phyloP scores from a whole-genome alignment of 2,888 invertebrate genomes.

The Macrostomum cliftonense region DNA sequence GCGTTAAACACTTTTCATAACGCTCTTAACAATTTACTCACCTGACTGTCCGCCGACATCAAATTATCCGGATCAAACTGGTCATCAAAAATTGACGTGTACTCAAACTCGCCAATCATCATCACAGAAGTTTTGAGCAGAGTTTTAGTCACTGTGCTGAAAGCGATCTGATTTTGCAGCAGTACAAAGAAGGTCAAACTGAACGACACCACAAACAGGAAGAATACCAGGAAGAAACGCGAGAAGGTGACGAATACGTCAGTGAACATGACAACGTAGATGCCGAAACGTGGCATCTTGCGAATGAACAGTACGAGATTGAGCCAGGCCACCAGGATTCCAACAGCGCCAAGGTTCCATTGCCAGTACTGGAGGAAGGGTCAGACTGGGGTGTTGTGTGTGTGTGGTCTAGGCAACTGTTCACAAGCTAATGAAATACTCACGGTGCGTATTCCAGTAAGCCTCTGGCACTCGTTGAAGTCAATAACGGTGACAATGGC shows the following conservation, averaged over 20 bases:
- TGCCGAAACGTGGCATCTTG: constrained; percentile 33
- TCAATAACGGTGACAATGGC: constrained; percentile 39
- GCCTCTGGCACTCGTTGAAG: constrained; percentile 31
- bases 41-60: too few species aligned
- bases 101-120: constrained; percentile 38
- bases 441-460: constrained; percentile 34
- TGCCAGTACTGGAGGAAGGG: constrained; percentile 35
- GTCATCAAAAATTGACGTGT: constrained; percentile 5
- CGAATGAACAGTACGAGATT: constrained; percentile 33
- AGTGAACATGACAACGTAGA: constrained; percentile 37
- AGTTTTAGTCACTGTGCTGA: constrained; percentile 20
- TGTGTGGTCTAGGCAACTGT: too few species aligned
- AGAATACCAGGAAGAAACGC: constrained; percentile 33
- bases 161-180: constrained; percentile 25
- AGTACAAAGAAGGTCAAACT: constrained; percentile 28
- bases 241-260: constrained; percentile 31
- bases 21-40: too few species aligned
- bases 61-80: constrained; percentile 7
- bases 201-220: constrained; percentile 33
- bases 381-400: too few species aligned
- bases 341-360: constrained; percentile 40
- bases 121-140: constrained; percentile 33
- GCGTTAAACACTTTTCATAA: too few species aligned
- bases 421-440: constrained; percentile 4
- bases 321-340: constrained; percentile 40